A percentile compares a stretch with the other conserved stretches of the same genome.
These are phyloP conservation scores for Rhinogobio ventralis DNA, from an alignment of 2,797 vertebrate genomes.

Conservation along the genomic window DNA sequence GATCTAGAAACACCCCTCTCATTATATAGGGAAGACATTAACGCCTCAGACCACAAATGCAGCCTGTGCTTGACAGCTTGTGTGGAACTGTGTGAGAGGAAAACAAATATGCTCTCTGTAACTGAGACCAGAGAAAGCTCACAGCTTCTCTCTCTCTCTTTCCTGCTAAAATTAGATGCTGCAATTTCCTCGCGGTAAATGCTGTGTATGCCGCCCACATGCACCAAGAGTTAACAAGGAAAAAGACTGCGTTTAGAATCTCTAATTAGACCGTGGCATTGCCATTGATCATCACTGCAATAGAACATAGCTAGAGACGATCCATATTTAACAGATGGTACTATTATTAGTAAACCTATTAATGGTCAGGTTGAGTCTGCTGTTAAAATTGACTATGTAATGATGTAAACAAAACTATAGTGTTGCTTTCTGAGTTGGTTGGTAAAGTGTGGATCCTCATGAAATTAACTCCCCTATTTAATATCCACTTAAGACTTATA, in stretches of 20 bases:
- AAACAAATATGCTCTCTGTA: constrained; percentile 74
- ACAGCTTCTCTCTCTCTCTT: constrained; percentile 67
- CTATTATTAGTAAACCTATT: constrained; percentile 65
- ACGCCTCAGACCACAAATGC: constrained; percentile 58
- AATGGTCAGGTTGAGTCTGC: constrained; percentile 57
- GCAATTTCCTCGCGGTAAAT: constrained; percentile 80
- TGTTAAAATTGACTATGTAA: constrained; percentile 41
- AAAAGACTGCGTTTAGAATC: constrained; percentile 78
- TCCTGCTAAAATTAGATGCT: constrained; percentile 79
- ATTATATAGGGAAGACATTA: constrained; percentile 50
- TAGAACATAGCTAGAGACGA: constrained; percentile 61
- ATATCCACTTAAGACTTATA: not conserved
- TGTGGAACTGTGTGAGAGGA: constrained; percentile 62
- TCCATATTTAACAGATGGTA: constrained; percentile 57
- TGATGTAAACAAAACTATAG: constrained; percentile 40
- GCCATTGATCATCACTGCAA: constrained; percentile 73
- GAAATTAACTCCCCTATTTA: constrained; percentile 13
- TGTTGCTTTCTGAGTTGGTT: constrained; percentile 33
- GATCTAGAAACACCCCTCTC: constrained; percentile 3
- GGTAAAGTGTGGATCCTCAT: constrained; percentile 24
- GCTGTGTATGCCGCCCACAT: constrained; percentile 76
- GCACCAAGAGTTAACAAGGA: constrained; percentile 74
- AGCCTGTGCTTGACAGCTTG: constrained; percentile 63
- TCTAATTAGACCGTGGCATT: constrained; percentile 75
- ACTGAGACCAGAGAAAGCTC: constrained; percentile 69